Evolutionary conservation across 2,888 invertebrate genomes (phyloP).

Genomic region (Lasioglossum calceatum): DNA sequence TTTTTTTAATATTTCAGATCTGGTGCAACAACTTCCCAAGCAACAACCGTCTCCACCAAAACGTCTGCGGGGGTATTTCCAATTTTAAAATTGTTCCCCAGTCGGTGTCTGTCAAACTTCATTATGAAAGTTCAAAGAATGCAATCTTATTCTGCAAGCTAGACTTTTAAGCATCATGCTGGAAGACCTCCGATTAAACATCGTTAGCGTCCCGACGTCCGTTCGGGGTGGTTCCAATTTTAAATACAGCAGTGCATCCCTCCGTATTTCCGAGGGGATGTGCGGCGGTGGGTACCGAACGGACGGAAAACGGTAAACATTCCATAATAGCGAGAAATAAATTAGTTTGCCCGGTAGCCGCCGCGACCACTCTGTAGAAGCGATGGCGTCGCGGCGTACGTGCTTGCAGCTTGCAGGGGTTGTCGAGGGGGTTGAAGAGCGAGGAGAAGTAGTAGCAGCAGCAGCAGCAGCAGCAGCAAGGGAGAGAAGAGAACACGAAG

Average conservation of each 20-base stretch:
- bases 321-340: conserved; percentile 44
- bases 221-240: conserved; percentile 1
- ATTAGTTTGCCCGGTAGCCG: conserved; percentile 45
- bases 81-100: too few species aligned
- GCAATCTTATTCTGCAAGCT: background rate
- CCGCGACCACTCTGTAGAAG: conserved; percentile 35
- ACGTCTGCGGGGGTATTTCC: too few species aligned
- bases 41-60: too few species aligned
- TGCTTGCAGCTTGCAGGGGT: background rate
- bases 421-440: background rate
- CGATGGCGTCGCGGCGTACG: conserved; percentile 56
- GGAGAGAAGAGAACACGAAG: conserved; percentile 2
- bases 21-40: too few species aligned
- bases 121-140: background rate
- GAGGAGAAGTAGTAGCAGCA: background rate
- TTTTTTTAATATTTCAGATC: background rate
- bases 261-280: background rate
- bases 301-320: conserved; percentile 22
- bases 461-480: background rate
- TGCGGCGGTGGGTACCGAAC: background rate
- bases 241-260: conserved; percentile 6
- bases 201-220: background rate
- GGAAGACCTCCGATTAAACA: background rate
- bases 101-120: background rate
- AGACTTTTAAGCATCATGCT: background rate